Evolutionary conservation across 2,888 invertebrate species (phyloP).

Genomic region (Caenorhabditis sinica): DNA sequence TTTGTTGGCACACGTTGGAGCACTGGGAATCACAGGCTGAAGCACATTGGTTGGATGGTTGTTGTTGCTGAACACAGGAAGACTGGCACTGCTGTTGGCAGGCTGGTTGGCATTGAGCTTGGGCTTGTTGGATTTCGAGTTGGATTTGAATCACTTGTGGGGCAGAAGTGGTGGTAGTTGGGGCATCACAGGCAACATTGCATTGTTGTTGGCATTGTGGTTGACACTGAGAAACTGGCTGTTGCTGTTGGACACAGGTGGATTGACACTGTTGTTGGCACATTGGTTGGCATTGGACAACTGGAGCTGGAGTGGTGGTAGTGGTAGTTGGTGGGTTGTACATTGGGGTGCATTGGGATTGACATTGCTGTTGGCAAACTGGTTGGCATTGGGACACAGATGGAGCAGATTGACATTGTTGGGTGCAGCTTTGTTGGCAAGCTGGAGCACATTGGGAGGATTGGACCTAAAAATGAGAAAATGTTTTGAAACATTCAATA

Average conservation of each 20-base stretch:
- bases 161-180: constrained; percentile 44
- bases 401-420: constrained; percentile 61
- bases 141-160: constrained; percentile 56
- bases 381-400: constrained; percentile 60
- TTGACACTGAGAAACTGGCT: constrained; percentile 51
- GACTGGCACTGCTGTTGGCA: constrained; percentile 64
- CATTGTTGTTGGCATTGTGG: constrained; percentile 62
- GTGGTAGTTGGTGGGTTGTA: constrained; percentile 53
- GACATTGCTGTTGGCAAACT: constrained; percentile 38
- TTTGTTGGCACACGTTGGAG: constrained; percentile 56
- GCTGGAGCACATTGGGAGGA: constrained; percentile 30
- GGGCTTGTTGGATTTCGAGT: constrained; percentile 53
- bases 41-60: constrained; percentile 49
- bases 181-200: constrained; percentile 50
- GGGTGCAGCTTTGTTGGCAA: constrained; percentile 58
- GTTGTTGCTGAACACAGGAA: constrained; percentile 43
- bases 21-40: constrained; percentile 54
- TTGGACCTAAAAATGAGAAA: constrained; percentile 34
- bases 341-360: constrained; percentile 53
- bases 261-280: constrained; percentile 37
- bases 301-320: constrained; percentile 45
- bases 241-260: constrained; percentile 59
- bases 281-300: constrained; percentile 55
- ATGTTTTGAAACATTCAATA: too few relatives aligned
- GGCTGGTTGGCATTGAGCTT: constrained; percentile 56